These are phyloP conservation scores for Drosophila pallidifrons DNA, from an alignment of 1,140 invertebrate species.

Conservation along the genomic window DNA sequence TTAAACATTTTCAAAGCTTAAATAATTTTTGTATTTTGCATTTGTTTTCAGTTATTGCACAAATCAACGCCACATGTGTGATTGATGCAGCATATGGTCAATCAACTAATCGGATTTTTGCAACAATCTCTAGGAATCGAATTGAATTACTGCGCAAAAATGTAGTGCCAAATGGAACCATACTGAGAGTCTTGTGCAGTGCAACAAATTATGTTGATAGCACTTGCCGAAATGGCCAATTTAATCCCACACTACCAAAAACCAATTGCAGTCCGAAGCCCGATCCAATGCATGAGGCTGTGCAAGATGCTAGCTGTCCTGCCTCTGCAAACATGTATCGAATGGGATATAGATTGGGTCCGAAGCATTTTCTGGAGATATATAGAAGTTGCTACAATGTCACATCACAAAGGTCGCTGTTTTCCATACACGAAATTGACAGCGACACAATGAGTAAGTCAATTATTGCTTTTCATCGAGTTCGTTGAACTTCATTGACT, in stretches of 20 bases:
- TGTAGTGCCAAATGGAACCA: background rate
- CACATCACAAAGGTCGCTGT: background rate
- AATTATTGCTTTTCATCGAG: background rate
- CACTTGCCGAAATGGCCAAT: background rate
- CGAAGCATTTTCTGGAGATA: background rate
- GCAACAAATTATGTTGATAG: background rate
- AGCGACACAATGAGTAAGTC: background rate
- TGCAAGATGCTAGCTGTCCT: background rate
- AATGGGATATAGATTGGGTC: background rate
- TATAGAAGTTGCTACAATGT: background rate
- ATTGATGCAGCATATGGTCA: background rate
- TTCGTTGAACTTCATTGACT: background rate
- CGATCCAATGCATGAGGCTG: background rate
- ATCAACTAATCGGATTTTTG: background rate
- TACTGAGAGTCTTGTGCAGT: background rate
- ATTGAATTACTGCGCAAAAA: background rate
- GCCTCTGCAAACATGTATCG: background rate
- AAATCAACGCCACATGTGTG: conserved; percentile 24
- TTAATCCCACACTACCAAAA: background rate
- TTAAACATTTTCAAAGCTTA: too few relatives aligned
- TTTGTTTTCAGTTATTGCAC: background rate
- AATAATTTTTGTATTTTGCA: background rate
- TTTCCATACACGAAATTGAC: background rate
- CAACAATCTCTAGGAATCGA: background rate
- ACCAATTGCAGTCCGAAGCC: background rate